Evolutionary conservation across 1,140 invertebrate genomes (phyloP), one percentile per base, ranked within the genome.

Genomic region (Elysia chlorotica): DNA sequence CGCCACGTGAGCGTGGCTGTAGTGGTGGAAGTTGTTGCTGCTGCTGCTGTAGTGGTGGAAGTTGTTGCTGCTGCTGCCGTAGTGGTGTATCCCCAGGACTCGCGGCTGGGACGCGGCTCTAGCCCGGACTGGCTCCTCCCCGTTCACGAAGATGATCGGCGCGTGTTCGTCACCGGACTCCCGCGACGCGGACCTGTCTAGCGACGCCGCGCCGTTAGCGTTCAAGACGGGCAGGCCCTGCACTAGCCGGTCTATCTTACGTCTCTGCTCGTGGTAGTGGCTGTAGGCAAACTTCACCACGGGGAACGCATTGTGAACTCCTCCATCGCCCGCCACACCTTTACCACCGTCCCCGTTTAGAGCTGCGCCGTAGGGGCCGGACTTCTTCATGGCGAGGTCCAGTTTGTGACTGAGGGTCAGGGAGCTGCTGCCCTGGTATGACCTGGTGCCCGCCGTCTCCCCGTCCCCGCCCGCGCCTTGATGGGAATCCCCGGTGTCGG

Each of bases 201-300:
- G 10, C 17, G 56, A 17, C 10, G 56, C 10, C 56, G 25, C 56
- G 17, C 56, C 25, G 25, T 59, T 59, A 6, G 56, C 56, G 25
- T 59, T 59, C 10, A 63, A 31, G 2, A 69, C 67, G 5, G 73
- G 73, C 14, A 74, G 61, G 28, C 73, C 73, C 41, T 74, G 73
- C n/a, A 74, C 73, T 31, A 74, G 41, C 17, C 73, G 56, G 31
- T 74, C 73, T 2, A 70, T 48, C 21, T 68, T 68, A 36, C 61
- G 23, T 25, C 73, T 41, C 61, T 74, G 73, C n/a, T 74, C 73
- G 28, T 70, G 66, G 65, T 74, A 74, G 35, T 69, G 66, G 38
- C 41, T 54, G 59, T 74, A 70, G 57, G 66, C 30, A 48, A 73
- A 73, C 38, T 73, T 73, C 5, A 73, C 71, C 41, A 73, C 38